phyloP scores from a whole-genome alignment of 2,888 invertebrate species.

The Torymus auratus region DNA sequence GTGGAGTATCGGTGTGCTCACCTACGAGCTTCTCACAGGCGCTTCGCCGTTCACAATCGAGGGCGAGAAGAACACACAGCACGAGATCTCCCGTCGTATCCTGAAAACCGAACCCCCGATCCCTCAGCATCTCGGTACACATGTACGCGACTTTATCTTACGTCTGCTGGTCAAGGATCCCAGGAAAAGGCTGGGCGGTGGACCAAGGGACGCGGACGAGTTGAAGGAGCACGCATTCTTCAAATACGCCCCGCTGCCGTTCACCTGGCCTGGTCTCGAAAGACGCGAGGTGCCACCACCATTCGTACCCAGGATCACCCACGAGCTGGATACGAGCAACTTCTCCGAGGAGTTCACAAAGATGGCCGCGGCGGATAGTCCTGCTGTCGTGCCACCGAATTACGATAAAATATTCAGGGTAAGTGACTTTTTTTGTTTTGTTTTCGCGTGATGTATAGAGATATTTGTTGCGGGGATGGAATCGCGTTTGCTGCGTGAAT shows the following conservation, averaged over 20 bases:
- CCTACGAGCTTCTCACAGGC: slow-evolving; percentile 97
- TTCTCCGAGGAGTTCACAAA: slow-evolving; percentile 98
- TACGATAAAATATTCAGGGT: slow-evolving; percentile 90
- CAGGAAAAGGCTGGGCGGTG: slow-evolving; percentile 90
- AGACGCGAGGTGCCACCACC: slow-evolving; percentile 89
- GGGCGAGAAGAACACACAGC: slow-evolving; percentile 94
- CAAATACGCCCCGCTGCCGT: slow-evolving; percentile 77
- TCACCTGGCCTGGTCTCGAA: slow-evolving; percentile 87
- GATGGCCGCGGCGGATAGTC: slow-evolving; percentile 94
- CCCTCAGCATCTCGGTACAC: slow-evolving; percentile 87
- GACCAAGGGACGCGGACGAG: slow-evolving; percentile 89
- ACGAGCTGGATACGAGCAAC: slow-evolving; percentile 95
- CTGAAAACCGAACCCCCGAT: slow-evolving; percentile 93
- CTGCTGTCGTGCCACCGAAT: slow-evolving; percentile 90
- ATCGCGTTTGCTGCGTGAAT: too few relatives aligned
- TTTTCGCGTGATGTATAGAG: too few relatives aligned
- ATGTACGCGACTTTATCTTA: slow-evolving; percentile 87
- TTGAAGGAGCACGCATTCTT: slow-evolving; percentile 95
- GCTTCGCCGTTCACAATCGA: slow-evolving; percentile 98
- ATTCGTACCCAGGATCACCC: slow-evolving; percentile 90
- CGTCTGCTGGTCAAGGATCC: slow-evolving; percentile 94
- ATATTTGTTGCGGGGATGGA: too few relatives aligned
- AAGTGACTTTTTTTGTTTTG: slow-evolving; percentile 31
- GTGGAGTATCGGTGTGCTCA: slow-evolving; percentile 98
- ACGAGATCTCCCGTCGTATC: slow-evolving; percentile 95